phyloP scores from a whole-genome alignment of 2,797 vertebrate species.

The Hipposideros larvatus region DNA sequence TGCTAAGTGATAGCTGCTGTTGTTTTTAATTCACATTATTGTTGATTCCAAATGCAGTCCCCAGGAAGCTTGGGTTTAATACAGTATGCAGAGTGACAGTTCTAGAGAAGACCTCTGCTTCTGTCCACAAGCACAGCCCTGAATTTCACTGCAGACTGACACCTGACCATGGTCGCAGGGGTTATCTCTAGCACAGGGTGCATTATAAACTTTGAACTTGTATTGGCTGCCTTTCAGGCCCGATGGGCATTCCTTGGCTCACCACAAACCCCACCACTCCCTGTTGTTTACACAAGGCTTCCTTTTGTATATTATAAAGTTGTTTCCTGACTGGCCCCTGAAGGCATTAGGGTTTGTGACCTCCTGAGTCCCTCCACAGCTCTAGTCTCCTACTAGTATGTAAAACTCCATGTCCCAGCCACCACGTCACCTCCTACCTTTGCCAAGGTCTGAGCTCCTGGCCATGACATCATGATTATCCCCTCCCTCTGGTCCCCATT shows the following conservation, averaged over 20 bases:
- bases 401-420: background rate
- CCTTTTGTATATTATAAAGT: too few relatives aligned
- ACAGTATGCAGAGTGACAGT: background rate
- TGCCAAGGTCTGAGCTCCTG: background rate
- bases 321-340: background rate
- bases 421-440: background rate
- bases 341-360: background rate
- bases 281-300: background rate
- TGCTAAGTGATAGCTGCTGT: background rate
- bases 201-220: background rate
- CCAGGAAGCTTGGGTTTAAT: background rate
- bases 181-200: background rate
- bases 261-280: background rate
- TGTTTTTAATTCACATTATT: background rate
- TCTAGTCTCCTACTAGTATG: background rate
- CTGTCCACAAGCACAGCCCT: background rate
- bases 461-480: background rate
- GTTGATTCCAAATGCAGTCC: background rate
- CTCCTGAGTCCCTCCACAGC: background rate
- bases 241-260: background rate
- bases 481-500: accelerated
- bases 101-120: background rate
- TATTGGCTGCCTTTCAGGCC: background rate
- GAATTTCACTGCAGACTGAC: background rate
- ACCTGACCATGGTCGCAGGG: background rate